A percentile compares a stretch with the other conserved stretches of the same genome.
These are phyloP conservation scores for Diacarnus erythraeanus DNA, from an alignment of 37 sponge, comb jelly and placozoan genomes.

Conservation along the genomic window DNA sequence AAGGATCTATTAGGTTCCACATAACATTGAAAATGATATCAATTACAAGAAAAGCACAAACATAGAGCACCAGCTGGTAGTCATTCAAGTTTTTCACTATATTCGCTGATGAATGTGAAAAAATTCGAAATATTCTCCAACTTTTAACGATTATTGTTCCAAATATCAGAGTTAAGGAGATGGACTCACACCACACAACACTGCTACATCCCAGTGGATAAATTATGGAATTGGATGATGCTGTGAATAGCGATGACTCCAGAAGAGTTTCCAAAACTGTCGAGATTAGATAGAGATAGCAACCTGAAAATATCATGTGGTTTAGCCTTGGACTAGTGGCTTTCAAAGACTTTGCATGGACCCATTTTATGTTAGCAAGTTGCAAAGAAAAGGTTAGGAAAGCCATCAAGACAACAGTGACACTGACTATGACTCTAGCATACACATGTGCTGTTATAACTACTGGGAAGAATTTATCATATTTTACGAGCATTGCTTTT, in stretches of 20 bases:
- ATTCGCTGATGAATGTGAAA: not conserved
- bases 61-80: not conserved
- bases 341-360: slow-evolving; percentile 9
- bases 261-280: not conserved
- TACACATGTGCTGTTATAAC: not conserved
- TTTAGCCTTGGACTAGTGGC: slow-evolving; percentile 31
- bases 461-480: not conserved
- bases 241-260: too few relatives aligned
- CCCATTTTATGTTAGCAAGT: slow-evolving; percentile 4
- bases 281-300: slow-evolving; percentile 1
- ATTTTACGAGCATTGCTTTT: not conserved
- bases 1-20: slow-evolving; percentile 5
- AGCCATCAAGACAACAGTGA: not conserved
- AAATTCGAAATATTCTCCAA: slow-evolving; percentile 25
- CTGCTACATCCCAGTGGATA: not conserved
- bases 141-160: slow-evolving; percentile 13
- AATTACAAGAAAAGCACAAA: not conserved
- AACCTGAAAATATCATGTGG: slow-evolving; percentile 40
- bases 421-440: not conserved
- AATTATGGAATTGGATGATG: not conserved
- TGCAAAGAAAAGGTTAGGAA: slow-evolving; percentile 1
- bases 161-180: slow-evolving; percentile 12
- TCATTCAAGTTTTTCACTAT: not conserved
- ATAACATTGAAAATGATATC: not conserved
- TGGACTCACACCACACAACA: not conserved